phyloP scores from a whole-genome alignment of 2,888 invertebrate species.

The Rhamnusium bicolor region DNA sequence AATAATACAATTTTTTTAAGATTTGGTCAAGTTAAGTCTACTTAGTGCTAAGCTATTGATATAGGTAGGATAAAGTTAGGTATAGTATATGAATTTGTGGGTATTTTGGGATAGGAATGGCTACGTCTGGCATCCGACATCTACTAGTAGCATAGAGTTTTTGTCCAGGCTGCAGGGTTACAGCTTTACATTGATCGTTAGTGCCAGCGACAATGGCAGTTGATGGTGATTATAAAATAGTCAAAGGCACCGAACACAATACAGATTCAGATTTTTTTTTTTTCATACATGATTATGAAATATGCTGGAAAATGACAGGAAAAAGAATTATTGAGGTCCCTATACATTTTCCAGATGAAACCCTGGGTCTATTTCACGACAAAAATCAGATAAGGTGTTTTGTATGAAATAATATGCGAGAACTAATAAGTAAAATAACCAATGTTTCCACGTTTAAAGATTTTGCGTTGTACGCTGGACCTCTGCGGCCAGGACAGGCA shows the following conservation, averaged over 20 bases:
- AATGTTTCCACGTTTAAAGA: background rate
- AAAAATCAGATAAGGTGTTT: background rate
- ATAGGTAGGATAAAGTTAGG: slow-evolving; percentile 37
- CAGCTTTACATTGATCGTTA: slow-evolving; percentile 11
- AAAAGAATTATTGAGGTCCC: background rate
- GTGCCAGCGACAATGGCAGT: slow-evolving; percentile 38
- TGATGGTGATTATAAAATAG: slow-evolving; percentile 5
- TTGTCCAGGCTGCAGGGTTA: slow-evolving; percentile 51
- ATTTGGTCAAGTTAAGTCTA: slow-evolving; percentile 67
- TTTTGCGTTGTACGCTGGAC: slow-evolving; percentile 65
- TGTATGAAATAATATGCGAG: slow-evolving; percentile 8
- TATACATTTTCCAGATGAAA: slow-evolving; percentile 1
- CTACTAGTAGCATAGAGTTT: slow-evolving; percentile 49
- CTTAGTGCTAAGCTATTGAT: slow-evolving; percentile 67
- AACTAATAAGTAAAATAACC: slow-evolving; percentile 5
- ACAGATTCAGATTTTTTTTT: slow-evolving; percentile 15
- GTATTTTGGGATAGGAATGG: slow-evolving; percentile 45
- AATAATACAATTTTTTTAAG: slow-evolving; percentile 67
- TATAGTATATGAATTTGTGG: slow-evolving; percentile 50
- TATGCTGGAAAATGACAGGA: background rate
- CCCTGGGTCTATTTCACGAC: background rate
- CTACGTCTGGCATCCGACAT: slow-evolving; percentile 52
- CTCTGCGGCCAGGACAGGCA: slow-evolving; percentile 66
- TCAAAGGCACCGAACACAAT: slow-evolving; percentile 36
- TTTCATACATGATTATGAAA: background rate